Conservation (phyloP, 2,113 vertebrate species). For the Myotis davidii region DNA sequence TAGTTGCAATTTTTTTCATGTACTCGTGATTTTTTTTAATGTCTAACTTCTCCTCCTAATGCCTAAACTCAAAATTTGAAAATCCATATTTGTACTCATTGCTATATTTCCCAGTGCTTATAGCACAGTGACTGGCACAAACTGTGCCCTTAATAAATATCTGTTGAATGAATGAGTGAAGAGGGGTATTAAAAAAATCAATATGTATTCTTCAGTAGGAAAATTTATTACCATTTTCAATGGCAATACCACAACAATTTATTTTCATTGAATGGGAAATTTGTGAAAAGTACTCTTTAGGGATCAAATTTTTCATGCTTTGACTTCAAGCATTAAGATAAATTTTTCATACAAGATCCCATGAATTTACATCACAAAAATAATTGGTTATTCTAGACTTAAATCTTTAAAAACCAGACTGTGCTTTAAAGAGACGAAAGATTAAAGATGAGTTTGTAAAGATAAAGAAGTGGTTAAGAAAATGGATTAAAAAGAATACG, state of each 20-base stretch:
- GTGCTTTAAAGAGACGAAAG: slow-evolving; percentile 42
- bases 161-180: background rate
- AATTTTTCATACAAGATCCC: slow-evolving; percentile 24
- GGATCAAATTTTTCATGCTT: slow-evolving; percentile 46
- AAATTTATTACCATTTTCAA: slow-evolving; percentile 31
- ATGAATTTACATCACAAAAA: slow-evolving; percentile 49
- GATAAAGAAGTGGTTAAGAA: slow-evolving; percentile 21
- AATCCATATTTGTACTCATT: background rate
- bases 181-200: background rate
- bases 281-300: slow-evolving; percentile 3
- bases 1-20: background rate
- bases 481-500: slow-evolving; percentile 5
- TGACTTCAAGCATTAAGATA: slow-evolving; percentile 46
- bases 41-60: background rate
- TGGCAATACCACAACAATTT: background rate
- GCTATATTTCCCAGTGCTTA: background rate
- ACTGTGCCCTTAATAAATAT: background rate
- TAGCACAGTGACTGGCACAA: background rate
- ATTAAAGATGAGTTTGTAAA: slow-evolving; percentile 39
- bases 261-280: slow-evolving; percentile 47
- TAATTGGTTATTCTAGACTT: background rate
- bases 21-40: slow-evolving; percentile 3
- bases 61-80: background rate
- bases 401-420: slow-evolving; percentile 51
- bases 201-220: background rate